Conservation (phyloP, 2,888 invertebrate genomes). For the Polia nebulosa region DNA sequence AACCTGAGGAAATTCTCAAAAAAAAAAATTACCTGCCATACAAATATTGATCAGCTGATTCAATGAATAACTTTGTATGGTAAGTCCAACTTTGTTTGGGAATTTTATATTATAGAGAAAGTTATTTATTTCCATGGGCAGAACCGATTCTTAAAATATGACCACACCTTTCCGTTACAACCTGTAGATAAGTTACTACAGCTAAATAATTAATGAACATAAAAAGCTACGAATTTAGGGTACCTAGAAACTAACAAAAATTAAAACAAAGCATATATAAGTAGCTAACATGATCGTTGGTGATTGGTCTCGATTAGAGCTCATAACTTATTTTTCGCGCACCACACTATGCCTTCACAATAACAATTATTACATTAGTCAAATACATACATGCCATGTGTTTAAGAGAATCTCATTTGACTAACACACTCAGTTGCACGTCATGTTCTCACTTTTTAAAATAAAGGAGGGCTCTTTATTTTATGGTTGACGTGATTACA, state of each 20-base stretch:
- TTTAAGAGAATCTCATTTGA: constrained; percentile 15
- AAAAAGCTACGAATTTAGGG: constrained; percentile 24
- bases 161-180: too few species aligned
- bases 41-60: too few species aligned
- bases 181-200: too few species aligned
- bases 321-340: constrained; percentile 57
- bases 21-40: too few species aligned
- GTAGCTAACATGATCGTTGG: constrained; percentile 57
- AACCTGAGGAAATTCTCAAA: too few species aligned
- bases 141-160: too few species aligned
- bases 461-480: too few species aligned
- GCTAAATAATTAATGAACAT: neutral
- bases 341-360: constrained; percentile 45
- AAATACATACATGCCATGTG: constrained; percentile 14
- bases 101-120: too few species aligned
- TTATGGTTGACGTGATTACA: constrained; percentile 21
- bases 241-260: neutral
- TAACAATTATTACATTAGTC: constrained; percentile 32
- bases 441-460: constrained; percentile 26
- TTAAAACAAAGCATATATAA: neutral
- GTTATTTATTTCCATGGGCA: too few species aligned
- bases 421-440: constrained; percentile 20
- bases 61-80: too few species aligned
- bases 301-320: constrained; percentile 43
- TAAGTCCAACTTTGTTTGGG: too few species aligned